Base-by-base conservation (phyloP, 2,797 vertebrate species). In the Euthynnus affinis region DNA sequence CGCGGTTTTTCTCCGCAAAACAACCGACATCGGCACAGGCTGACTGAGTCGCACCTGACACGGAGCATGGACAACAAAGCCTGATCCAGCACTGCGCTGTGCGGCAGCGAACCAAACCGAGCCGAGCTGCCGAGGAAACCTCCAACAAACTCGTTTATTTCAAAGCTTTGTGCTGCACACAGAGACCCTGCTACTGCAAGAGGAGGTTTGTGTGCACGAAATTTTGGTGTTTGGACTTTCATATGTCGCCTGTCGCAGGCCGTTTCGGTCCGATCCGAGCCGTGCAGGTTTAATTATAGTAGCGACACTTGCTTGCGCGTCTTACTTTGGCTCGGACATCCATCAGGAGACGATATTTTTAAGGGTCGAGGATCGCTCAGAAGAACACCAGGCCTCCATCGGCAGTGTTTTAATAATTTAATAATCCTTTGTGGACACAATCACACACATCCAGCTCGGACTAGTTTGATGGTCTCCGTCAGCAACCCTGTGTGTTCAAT, bases 21-120 rank as follows among this genome's bases (percentile, higher is more conserved):
- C 6, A 1, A 14, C 42, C 42, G 1, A 37, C 48, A 0, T 9
- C 58, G 61, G 1, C 52, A 9, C 15, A 18, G 37, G 37, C 44
- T 0, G 51, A 76, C 46, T 0, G 44, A 63, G 34, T 78, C 84
- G 70, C 91, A 94, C 92, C 93, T 93, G 92, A 83, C 63, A 5
- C 60, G 79, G 73, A 84, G 44, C 78, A 53, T 73, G 76, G 70
- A 83, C 86, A 92, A 93, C 91, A 92, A 92, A 93, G 91, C 53
- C 84, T 71, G 84, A 49, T 65, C 75, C 62, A 53, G 70, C 74
- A 7, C 57, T 17, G 70, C 65, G 73, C 73, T 12, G 66, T 57
- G 74, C 59, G 25, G 76, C 81, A 27, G 53, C 22, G 59, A 40
- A 25, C 49, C 23, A 57, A 51, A 62, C 72, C 59, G 74, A 82